A percentile compares a stretch with the other conserved stretches of the same genome.
These are phyloP conservation scores for Meloe dianella DNA, from an alignment of 2,888 invertebrate species.

Conservation along the genomic window DNA sequence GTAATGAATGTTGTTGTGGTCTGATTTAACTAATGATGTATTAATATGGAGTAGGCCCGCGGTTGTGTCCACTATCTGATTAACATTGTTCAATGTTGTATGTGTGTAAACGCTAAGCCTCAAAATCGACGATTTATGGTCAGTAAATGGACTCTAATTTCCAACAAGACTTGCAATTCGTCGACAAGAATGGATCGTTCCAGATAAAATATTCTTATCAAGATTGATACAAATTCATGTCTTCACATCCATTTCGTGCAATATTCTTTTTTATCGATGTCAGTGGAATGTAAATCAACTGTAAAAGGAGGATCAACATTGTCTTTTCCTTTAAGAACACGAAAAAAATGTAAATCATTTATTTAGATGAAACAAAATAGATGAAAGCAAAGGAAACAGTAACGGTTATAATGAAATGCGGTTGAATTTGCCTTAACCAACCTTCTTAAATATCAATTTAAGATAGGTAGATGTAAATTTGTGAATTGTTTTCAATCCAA, in stretches of 20 bases:
- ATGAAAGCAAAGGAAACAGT: background rate
- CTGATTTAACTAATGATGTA: constrained; percentile 33
- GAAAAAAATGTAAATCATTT: too few species aligned
- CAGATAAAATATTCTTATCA: constrained; percentile 22
- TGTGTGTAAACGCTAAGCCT: constrained; percentile 13
- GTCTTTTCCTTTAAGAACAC: background rate
- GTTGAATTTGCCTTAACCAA: background rate
- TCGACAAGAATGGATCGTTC: constrained; percentile 23
- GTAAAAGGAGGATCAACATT: background rate
- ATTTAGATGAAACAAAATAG: background rate
- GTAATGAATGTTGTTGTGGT: constrained; percentile 26
- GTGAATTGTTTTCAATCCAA: background rate
- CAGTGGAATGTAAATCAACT: background rate
- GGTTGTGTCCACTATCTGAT: constrained; percentile 32
- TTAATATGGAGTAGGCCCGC: constrained; percentile 33
- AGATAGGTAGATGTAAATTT: too few species aligned
- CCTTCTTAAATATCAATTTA: background rate
- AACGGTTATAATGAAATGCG: background rate
- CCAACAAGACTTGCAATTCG: constrained; percentile 27
- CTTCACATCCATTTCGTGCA: background rate
- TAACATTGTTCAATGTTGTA: constrained; percentile 26
- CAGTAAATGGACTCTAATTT: constrained; percentile 32
- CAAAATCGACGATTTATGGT: constrained; percentile 27
- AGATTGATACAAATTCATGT: constrained; percentile 8
- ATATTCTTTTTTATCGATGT: background rate